A percentile compares a stretch with the other conserved stretches of the same genome.
These are phyloP conservation scores for Mercenaria mercenaria DNA, from an alignment of 1,140 invertebrate genomes.

Conservation along the genomic window DNA sequence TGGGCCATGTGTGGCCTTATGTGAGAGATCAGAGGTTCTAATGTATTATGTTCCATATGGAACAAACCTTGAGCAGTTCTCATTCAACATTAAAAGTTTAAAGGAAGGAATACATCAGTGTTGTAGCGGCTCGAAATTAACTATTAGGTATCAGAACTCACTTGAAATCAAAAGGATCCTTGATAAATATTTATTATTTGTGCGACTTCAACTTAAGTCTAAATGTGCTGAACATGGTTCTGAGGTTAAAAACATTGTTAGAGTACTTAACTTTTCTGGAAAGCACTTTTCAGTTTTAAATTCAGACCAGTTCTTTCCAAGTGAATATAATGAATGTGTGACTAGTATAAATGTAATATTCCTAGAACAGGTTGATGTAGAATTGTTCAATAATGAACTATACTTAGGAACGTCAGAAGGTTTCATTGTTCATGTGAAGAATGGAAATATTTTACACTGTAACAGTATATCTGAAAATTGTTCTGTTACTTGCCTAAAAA, in stretches of 20 bases:
- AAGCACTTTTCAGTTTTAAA: neutral
- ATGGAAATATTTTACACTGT: neutral
- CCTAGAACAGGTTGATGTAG: neutral
- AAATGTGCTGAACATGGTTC: neutral
- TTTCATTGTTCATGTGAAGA: constrained; percentile 1
- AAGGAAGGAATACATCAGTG: neutral
- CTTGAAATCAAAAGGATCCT: neutral
- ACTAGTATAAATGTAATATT: neutral
- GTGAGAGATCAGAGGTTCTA: neutral
- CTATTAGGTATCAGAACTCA: neutral
- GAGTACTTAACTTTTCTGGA: neutral
- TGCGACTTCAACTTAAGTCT: neutral
- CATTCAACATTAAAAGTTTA: neutral
- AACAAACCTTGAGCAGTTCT: neutral
- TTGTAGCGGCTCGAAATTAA: neutral
- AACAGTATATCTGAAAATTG: neutral
- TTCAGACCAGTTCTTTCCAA: neutral
- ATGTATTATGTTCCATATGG: neutral
- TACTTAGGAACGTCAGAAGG: constrained; percentile 35
- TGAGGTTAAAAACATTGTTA: neutral
- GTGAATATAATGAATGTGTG: constrained; percentile 1
- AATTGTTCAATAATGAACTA: neutral
- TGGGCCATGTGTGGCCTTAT: neutral
- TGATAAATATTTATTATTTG: neutral
- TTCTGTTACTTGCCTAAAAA: neutral